Base-by-base conservation (phyloP, 2,888 invertebrate species). In the Eudemis profundana region DNA sequence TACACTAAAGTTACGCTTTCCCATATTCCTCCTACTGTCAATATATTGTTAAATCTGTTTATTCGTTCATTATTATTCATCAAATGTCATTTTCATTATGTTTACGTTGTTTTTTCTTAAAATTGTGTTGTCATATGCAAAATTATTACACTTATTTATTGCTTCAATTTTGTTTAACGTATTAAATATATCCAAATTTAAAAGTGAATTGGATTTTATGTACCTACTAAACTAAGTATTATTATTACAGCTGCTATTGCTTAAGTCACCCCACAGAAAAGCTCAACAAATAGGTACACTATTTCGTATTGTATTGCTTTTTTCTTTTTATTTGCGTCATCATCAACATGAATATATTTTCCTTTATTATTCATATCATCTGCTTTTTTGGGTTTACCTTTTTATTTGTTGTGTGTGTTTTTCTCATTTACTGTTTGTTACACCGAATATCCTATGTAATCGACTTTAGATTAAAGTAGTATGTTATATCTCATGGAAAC, bases 171-270 rank as follows among this genome's bases (percentile, higher is more conserved):
- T 33, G 12, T 54, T 27, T 33, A 8, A 15, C 21, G 29, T 38
- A 21, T 12, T 21, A 14, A 36, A 33, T 17, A 17, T 53, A 53
- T 59, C 63, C 61, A 49, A 61, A 56, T 21, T 54, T 46, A 15
- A 46, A 49, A 19, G 15, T 27, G 0, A 21, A 44, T 42, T 59
- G 38, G 60, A 67, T 56, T 51, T 64, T 49, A 70, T 80, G 78
- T 84, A 79, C 76, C 79, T 76, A 88, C 82, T 89, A 86, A 89
- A 88, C 68, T 50, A 70, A 76, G 79, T 82, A 76, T 90, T 90
- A 75, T 85, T 74, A 78, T 92, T 92, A 78, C 92, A 92, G 92
- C 91, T 92, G 92, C 91, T 92, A 91, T 92, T 92, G 92, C 79
- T 89, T 92, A 90, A 92, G 90, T 89, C 92, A 92, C 90, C 86